Conservation (phyloP, 2,113 vertebrate species). For the Noturus placidus region DNA sequence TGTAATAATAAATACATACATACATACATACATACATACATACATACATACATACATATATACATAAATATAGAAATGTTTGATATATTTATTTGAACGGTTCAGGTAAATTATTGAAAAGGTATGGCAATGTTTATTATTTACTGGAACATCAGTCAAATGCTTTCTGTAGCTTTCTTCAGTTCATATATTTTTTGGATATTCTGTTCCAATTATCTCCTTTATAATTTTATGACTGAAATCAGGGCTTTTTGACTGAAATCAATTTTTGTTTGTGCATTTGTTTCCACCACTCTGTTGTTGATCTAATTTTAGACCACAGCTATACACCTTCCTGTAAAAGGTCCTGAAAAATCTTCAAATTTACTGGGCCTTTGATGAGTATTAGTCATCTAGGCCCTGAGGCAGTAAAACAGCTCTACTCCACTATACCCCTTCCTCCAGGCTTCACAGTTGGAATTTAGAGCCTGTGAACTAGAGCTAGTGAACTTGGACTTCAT, state of each 20-base stretch:
- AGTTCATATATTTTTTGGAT: not conserved
- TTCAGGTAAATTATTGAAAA: not conserved
- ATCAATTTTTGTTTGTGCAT: not conserved
- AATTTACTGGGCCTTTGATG: not conserved
- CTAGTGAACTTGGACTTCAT: not conserved
- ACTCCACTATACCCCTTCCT: not conserved
- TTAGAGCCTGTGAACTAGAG: no score
- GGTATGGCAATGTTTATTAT: not conserved
- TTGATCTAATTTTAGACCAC: not conserved
- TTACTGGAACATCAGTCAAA: not conserved
- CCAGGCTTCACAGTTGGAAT: not conserved
- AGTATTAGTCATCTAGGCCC: not conserved
- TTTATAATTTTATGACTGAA: not conserved
- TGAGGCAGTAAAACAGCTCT: not conserved
- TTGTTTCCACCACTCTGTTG: not conserved
- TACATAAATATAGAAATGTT: not conserved
- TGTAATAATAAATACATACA: not conserved
- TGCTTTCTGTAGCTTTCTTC: not conserved
- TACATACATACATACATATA: not conserved
- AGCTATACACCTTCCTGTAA: not conserved
- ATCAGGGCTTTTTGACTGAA: not conserved
- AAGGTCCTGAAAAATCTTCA: not conserved
- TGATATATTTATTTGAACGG: not conserved
- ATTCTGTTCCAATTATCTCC: no score
- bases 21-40: not conserved